These are phyloP conservation scores for Saguinus imperator DNA, from an alignment of 2,113 vertebrate species.

Conservation along the genomic window DNA sequence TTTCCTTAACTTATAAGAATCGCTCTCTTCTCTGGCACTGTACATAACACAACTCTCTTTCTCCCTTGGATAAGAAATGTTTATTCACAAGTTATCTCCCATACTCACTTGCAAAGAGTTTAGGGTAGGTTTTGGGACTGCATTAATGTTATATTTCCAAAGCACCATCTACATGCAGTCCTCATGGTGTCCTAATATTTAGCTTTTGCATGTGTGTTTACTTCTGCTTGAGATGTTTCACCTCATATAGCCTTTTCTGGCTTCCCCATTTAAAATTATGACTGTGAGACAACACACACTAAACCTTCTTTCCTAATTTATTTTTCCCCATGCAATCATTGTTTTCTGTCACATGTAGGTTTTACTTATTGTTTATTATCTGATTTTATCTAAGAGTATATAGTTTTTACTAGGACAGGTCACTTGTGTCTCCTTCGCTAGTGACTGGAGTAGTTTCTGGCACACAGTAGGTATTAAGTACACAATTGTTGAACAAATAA, in stretches of 20 bases:
- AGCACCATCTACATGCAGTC: accelerated
- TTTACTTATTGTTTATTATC: not conserved
- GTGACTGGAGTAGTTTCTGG: not conserved
- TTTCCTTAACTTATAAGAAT: not conserved
- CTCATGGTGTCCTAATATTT: accelerated
- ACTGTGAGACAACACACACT: not conserved
- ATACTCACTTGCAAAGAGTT: not conserved
- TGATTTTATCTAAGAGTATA: not conserved
- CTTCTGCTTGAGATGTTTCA: not conserved
- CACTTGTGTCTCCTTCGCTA: not conserved
- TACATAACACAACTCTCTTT: not conserved
- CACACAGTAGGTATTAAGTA: not conserved
- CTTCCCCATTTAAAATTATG: not conserved
- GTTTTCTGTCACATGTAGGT: not conserved
- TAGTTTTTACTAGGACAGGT: not conserved
- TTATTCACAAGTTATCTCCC: not conserved
- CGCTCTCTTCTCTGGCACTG: not conserved
- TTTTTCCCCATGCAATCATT: not conserved
- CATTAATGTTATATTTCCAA: not conserved
- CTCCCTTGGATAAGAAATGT: not conserved
- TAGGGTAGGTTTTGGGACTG: not conserved
- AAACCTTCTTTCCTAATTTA: not conserved
- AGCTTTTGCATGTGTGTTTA: not conserved
- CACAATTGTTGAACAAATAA: not conserved
- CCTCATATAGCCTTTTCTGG: not conserved